Base-by-base conservation (phyloP, 1,140 invertebrate genomes). In the Dreissena polymorpha region DNA sequence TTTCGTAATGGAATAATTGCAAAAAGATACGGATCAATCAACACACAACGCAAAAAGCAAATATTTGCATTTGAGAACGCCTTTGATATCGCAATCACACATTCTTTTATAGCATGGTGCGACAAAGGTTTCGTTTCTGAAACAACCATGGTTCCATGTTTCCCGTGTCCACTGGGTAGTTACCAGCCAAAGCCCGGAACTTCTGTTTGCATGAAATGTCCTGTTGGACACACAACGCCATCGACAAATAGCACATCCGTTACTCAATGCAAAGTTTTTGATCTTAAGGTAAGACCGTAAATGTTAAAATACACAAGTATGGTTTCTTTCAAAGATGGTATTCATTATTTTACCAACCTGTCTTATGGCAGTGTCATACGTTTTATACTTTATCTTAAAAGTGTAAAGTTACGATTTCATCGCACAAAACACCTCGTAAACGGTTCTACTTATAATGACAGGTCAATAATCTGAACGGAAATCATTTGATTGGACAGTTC, bases 141-240 rank as follows among this genome's bases (percentile, higher is more conserved):
- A 6, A 60, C 57, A 60, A 60, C 57, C 16, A 73, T 73, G 71
- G 51, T 25, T 55, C 71, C 71, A 14, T 73, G 71, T 73, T 57
- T 50, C 0, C 50, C 71, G 0, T 73, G 71, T 60, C 51, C 51
- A 23, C 16, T 57, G 39, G 71, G 71, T 14, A 60, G 18, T 14
- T 73, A 57, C 18, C 71, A 73, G 27, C 51, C 49, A 0, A 16
- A 53, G 0, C 2, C 55, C 55, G 71, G 71, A 18, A 8, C 53
- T 25, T 10, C 49, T 0, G 6, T 7, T 3, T 73, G 71, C 27
- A 6, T 60, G 8, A 2, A 8, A 23, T 73, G 71, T 27, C 51
- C 71, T 0, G 3, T 25, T 14, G 71, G 71, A 73, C 53, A n/a
- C 18, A 55, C 51, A 10, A 73, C 71, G 27, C 23, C 13, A 13